Base-by-base conservation (phyloP, 2,888 invertebrate genomes). In the Schrankia costaestrigalis region DNA sequence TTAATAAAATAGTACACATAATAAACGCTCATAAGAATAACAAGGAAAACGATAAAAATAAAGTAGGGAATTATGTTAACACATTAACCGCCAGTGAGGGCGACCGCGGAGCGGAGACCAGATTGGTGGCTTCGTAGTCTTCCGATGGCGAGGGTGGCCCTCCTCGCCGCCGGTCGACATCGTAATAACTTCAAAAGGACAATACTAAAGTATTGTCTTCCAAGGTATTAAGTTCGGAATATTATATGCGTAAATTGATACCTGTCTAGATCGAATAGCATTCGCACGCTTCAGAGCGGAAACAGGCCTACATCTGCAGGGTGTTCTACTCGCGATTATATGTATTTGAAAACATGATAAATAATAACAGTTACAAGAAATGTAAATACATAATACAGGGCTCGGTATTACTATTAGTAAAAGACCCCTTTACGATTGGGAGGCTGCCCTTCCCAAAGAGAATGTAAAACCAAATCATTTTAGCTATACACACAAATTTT, bases 21-120 rank as follows among this genome's bases (percentile, higher is more conserved):
- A 57, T 63, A 68, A 41, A 71, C 56, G 40, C 56, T 75, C 72
- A 78, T 78, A 39, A 29, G 37, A 54, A 51, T 47, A 25, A 54
- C 23, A 36, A 48, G 31, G 43, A 59, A 57, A 49, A 61, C 49
- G 45, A 61, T 43, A 56, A 59, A 69, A 56, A 71, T 67, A 70
- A 74, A 56, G 67, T 63, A 70, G 60, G 60, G 75, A 81, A 74
- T n/a, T n/a, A n/a, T 78, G 82, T 86, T 85, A 86, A 87, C 87
- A 86, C 86, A 87, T 67, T 78, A 87, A 84, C 83, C 85, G 87
- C 87, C 87, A 87, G 78, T 87, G 87, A 44, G 87, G 87, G 54
- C 77, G 74, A 47, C 85, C 86, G 61, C 83, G 83, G 43, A 57
- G 60, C 38, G 82, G 80, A 51, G 79, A 84, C 82, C 83, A 83